Conservation (phyloP, 2,888 invertebrate genomes). For the Rotaria magnacalcarata region DNA sequence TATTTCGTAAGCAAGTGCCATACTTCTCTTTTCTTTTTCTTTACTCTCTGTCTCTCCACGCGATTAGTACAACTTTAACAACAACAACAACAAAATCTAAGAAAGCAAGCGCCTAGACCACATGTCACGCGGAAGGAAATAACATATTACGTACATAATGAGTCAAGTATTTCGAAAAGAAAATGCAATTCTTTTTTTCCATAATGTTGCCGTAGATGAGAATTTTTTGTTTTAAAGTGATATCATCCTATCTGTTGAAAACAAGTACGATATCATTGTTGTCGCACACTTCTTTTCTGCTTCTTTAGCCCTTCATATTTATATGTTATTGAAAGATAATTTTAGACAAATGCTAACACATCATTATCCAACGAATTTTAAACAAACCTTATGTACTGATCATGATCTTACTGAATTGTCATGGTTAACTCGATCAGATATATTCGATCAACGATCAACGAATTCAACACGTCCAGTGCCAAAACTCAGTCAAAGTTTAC, state of each 20-base stretch:
- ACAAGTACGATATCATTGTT: not conserved
- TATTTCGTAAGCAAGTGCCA: not conserved
- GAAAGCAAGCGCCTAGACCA: not conserved
- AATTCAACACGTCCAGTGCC: not conserved
- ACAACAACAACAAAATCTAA: no score
- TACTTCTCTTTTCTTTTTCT: not conserved
- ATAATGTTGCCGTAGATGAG: not conserved
- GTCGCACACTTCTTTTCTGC: not conserved
- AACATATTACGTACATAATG: not conserved
- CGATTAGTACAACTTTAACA: not conserved
- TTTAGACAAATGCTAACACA: not conserved
- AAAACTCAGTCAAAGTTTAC: not conserved
- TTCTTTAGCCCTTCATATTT: not conserved
- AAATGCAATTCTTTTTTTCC: not conserved
- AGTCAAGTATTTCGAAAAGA: not conserved
- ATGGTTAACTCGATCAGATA: constrained; percentile 26
- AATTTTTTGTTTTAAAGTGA: not conserved
- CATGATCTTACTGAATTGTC: constrained; percentile 29
- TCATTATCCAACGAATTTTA: not conserved
- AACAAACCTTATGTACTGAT: not conserved
- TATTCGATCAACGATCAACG: not conserved
- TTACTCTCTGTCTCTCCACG: not conserved
- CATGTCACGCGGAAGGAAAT: not conserved
- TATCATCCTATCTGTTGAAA: not conserved
- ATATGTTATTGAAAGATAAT: not conserved